Evolutionary conservation across 2,888 invertebrate genomes (phyloP), one percentile per base, ranked within the genome.

Genomic region (Malthinus seriepunctatus): DNA sequence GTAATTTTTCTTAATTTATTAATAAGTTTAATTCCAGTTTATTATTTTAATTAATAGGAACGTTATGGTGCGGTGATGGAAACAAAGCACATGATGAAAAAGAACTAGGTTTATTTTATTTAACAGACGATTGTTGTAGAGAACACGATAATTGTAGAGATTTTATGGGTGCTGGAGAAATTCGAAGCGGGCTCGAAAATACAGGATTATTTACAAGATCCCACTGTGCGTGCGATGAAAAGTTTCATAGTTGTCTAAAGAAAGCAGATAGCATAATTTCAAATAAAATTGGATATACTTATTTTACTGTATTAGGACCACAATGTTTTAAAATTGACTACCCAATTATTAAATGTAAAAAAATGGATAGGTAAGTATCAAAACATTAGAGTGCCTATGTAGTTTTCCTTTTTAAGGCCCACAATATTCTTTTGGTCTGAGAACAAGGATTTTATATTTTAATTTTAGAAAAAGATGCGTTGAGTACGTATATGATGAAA

Each of bases 11-110:
- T n/a, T n/a, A n/a, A n/a, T n/a, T n/a, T n/a, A n/a, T n/a, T n/a
- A n/a, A 23, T 23, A 23, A 23, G 5, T 23, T 23, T 23, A 5
- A 5, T 23, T 23, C 23, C 5, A 23, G 2, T 23, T 23, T 23
- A 23, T 5, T 23, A 10, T 2, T 12, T 39, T 15, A 8, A 38
- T 14, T 62, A 2, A 23, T 5, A 86, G 90, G 90, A 7, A 90
- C 90, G 0, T 83, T 86, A 8, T 91, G 90, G 90, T 91, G 90
- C 67, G 90, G 90, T 0, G 83, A 83, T 49, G 90, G 90, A 0
- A 84, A 85, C 66, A 79, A 81, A 0, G 86, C 89, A 0, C 77
- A 80, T 8, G 80, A 81, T 3, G 77, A 81, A 10, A 77, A 82
- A 1, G 86, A 88, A 64, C 74, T 89, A n/a, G 90, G 89, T 1